phyloP scores from a whole-genome alignment of 2,113 vertebrate species.

The Prolemur simus region DNA sequence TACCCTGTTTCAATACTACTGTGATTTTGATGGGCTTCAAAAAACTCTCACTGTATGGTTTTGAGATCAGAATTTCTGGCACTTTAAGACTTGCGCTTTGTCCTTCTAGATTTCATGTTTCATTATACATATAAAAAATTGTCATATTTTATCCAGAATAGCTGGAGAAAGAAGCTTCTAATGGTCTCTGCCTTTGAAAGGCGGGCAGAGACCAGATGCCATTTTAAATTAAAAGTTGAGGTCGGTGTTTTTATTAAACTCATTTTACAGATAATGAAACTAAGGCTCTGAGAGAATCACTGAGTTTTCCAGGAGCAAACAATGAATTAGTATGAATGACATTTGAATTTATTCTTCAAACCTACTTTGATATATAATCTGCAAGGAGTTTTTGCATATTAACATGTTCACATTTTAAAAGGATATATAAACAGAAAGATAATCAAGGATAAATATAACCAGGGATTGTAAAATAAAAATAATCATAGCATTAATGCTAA shows the following conservation, averaged over 20 bases:
- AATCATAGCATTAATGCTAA: not conserved
- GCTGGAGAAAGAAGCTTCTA: not conserved
- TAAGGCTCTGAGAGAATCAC: not conserved
- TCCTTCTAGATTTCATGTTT: not conserved
- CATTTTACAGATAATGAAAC: not conserved
- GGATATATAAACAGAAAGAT: not conserved
- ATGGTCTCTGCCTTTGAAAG: not conserved
- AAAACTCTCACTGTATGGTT: not conserved
- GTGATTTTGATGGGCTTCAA: not conserved
- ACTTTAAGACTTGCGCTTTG: not conserved
- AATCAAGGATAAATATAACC: not conserved
- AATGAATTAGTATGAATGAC: not conserved
- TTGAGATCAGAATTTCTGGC: not conserved
- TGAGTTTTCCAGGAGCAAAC: not conserved
- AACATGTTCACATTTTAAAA: not conserved
- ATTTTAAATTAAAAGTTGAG: not conserved
- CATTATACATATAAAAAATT: not conserved
- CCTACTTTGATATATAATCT: not conserved
- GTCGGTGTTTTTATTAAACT: not conserved
- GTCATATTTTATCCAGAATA: not conserved
- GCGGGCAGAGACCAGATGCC: too few species aligned
- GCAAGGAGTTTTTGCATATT: not conserved
- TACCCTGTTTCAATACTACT: not conserved
- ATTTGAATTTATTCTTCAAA: slow-evolving; percentile 8
- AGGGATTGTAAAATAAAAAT: not conserved